phyloP scores from a whole-genome alignment of 2,797 vertebrate genomes.

The Urophycis tenuis region DNA sequence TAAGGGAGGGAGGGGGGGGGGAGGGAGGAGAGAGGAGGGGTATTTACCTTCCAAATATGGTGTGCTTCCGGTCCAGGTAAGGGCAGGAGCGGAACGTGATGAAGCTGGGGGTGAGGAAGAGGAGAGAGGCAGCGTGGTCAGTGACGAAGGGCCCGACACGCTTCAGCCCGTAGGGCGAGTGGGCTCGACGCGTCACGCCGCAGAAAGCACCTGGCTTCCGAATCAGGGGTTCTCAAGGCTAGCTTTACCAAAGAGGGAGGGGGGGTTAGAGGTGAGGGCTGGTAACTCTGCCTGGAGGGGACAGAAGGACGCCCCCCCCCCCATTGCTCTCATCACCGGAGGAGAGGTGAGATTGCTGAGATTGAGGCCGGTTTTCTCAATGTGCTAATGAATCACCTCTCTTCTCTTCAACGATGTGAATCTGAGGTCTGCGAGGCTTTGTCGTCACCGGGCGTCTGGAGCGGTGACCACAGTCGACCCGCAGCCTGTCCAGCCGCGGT shows the following conservation, averaged over 20 bases:
- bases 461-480: background rate
- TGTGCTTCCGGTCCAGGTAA: slow-evolving; percentile 93
- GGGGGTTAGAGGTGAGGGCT: too few relatives aligned
- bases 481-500: background rate
- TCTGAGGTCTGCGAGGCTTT: background rate
- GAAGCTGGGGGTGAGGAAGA: slow-evolving; percentile 69
- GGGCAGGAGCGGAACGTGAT: slow-evolving; percentile 94
- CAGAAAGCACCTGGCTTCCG: background rate
- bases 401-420: background rate
- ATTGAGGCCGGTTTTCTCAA: background rate
- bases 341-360: background rate
- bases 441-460: too few relatives aligned
- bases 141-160: too few relatives aligned
- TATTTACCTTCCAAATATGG: slow-evolving; percentile 87
- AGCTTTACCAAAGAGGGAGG: background rate
- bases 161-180: too few relatives aligned
- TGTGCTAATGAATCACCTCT: background rate
- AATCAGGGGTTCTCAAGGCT: background rate
- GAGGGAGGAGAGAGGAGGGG: background rate
- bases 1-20: background rate
- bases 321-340: background rate
- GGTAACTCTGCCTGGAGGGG: background rate
- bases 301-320: background rate
- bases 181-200: too few relatives aligned
- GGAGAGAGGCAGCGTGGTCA: slow-evolving; percentile 5